Conservation (phyloP, 2,888 invertebrate genomes). For the Oxytorus armatus region DNA sequence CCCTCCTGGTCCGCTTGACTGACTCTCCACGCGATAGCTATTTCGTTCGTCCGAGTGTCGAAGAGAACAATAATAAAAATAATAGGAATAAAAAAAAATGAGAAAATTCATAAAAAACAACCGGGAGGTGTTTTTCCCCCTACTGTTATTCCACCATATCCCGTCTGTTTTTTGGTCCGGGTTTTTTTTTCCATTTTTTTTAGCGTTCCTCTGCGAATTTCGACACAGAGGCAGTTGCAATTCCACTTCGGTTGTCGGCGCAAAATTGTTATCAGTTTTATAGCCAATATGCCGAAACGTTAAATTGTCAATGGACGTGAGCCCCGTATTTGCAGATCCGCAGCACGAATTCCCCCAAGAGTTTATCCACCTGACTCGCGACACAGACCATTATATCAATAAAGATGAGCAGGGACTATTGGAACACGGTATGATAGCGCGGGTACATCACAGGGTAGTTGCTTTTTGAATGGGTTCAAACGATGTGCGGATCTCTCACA, state of each 20-base stretch:
- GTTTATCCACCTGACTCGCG: slow-evolving; percentile 25
- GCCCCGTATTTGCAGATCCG: slow-evolving; percentile 10
- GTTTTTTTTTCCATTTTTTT: slow-evolving; percentile 24
- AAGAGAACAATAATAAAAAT: slow-evolving; percentile 21
- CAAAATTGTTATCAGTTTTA: slow-evolving; percentile 35
- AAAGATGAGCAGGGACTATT: slow-evolving; percentile 21
- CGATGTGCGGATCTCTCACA: slow-evolving; percentile 15
- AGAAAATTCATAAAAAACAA: slow-evolving; percentile 14
- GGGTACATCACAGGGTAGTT: slow-evolving; percentile 44
- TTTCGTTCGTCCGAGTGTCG: slow-evolving; percentile 9
- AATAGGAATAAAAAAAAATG: slow-evolving; percentile 7
- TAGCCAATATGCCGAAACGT: slow-evolving; percentile 25
- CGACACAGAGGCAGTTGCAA: slow-evolving; percentile 7
- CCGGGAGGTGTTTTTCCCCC: slow-evolving; percentile 2
- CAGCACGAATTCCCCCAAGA: slow-evolving; percentile 29
- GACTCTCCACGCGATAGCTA: slow-evolving; percentile 1
- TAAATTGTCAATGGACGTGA: slow-evolving; percentile 23
- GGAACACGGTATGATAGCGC: slow-evolving; percentile 22
- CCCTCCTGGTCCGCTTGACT: slow-evolving; percentile 2
- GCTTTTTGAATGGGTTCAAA: slow-evolving; percentile 62
- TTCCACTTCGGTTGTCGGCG: neutral
- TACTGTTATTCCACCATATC: neutral
- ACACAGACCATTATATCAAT: slow-evolving; percentile 44
- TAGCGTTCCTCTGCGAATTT: slow-evolving; percentile 4
- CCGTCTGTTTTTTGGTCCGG: neutral